Base-by-base conservation (phyloP, 2,113 vertebrate genomes). In the Pardalotus punctatus region DNA sequence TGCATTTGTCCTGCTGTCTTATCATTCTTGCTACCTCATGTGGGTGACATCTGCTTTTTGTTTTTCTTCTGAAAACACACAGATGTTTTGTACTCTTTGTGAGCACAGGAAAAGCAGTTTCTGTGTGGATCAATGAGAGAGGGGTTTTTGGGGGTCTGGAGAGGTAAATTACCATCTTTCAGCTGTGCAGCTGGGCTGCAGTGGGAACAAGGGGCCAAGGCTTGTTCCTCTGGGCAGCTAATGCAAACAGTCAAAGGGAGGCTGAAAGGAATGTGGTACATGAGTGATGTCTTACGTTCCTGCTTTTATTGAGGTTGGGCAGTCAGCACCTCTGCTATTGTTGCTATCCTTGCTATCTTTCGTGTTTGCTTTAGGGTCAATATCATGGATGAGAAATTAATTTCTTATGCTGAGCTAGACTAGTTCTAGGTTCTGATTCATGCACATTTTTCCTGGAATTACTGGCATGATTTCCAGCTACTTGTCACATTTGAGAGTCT, bases 21-120 rank as follows among this genome's bases (percentile, higher is more conserved):
- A 38, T 92, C 69, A 18, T 74, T 86, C 56, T 67, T 67, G 42
- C 48, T 81, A 42, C 71, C 27, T 88, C 45, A 12, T 86, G 81
- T 90, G 88, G 80, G 23, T 90, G 50, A 73, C 82, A 83, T 86
- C 85, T 96, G 85, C 29, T 35, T 92, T 73, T 83, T 80, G 45
- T 61, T 94, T 93, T 77, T 90, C 45, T 38, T 83, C 60, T 93
- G 56, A 78, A 90, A 83, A n/a, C 56, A 72, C 48, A 53, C 74
- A 93, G 38, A 83, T 93, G 48, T 86, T 87, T 74, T 76, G 48
- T 87, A 43, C 40, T 61, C 28, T 67, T 56, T 65, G 61, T 76
- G 79, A 69, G 73, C 33, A 50, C 2, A 8, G 76, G 54, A 94
- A 70, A 62, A 80, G 8, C 81, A 65, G 48, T 50, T 73, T 71